Conservation (phyloP, 2,888 invertebrate species). For the Ametastegia equiseti region DNA sequence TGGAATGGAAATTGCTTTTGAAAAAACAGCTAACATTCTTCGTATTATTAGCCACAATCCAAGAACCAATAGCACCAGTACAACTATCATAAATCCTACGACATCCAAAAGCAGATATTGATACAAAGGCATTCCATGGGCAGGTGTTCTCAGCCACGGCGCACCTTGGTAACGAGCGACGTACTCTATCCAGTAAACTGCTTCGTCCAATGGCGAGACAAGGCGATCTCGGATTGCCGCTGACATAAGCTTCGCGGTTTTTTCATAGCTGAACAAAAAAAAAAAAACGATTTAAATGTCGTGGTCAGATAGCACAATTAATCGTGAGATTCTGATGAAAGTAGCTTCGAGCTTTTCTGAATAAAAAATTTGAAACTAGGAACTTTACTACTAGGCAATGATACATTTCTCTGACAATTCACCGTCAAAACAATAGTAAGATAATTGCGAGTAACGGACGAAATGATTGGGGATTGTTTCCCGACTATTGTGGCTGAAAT, state of each 20-base stretch:
- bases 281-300: background rate
- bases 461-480: no score
- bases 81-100: constrained; percentile 38
- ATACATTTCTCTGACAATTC: background rate
- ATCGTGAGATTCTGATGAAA: no score
- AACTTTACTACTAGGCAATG: no score
- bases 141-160: constrained; percentile 77
- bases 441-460: no score
- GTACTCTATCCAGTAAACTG: constrained; percentile 83
- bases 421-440: no score
- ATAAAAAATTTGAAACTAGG: no score
- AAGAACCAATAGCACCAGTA: constrained; percentile 31
- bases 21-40: background rate
- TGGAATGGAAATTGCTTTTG: background rate
- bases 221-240: constrained; percentile 80
- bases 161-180: constrained; percentile 80
- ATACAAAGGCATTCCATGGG: constrained; percentile 76
- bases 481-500: background rate
- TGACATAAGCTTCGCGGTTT: constrained; percentile 77
- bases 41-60: constrained; percentile 17
- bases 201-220: constrained; percentile 79
- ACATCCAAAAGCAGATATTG: constrained; percentile 69
- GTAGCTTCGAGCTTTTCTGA: no score
- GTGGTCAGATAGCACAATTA: background rate
- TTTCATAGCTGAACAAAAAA: constrained; percentile 76